Base-by-base conservation (phyloP, 2,888 invertebrate species). In the Thymelicus sylvestris region DNA sequence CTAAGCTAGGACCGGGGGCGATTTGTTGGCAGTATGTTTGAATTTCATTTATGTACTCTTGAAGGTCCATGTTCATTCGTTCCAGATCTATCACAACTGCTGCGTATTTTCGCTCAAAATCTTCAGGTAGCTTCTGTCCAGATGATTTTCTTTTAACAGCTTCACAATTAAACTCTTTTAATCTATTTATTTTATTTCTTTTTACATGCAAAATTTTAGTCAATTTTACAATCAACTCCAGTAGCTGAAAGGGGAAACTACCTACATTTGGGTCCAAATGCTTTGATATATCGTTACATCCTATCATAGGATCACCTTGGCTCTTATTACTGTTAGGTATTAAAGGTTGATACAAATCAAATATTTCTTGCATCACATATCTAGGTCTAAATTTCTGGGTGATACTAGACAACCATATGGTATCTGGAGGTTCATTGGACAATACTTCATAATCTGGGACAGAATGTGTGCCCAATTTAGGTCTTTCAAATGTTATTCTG, bases 361-460 rank as follows among this genome's bases (percentile, higher is more conserved):
- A 91, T 72, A 94, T 92, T 75, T 95, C 95, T 74, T 95, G 95
- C 75, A 94, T 87, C 19, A 95, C 94, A 81, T 95, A 95, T 66
- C 96, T 94, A 5, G 97, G 96, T 74, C 97, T 95, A 80, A 97
- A 97, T 81, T 97, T 97, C 81, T 97, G 96, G 39, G 97, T 96
- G 82, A 98, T 97, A 75, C 97, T 97, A 52, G 97, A 96, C 55
- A 98, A 94, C 65, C 97, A 96, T 80, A 99, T 96, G 38, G 98
- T 98, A 85, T 99, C 99, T 59, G 97, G 97, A 59, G 97, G 96
- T 80, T 98, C 98, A 87, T 98, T 98, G 2, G 98, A 98, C 86
- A 98, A 94, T 74, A 99, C 99, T 95, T 99, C 99, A 92, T 97
- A 98, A 91, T 99, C 99, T 31, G 98, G 98, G 74, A 99, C 97